phyloP scores from a whole-genome alignment of 2,888 invertebrate species.

The Ophion obscuratus region DNA sequence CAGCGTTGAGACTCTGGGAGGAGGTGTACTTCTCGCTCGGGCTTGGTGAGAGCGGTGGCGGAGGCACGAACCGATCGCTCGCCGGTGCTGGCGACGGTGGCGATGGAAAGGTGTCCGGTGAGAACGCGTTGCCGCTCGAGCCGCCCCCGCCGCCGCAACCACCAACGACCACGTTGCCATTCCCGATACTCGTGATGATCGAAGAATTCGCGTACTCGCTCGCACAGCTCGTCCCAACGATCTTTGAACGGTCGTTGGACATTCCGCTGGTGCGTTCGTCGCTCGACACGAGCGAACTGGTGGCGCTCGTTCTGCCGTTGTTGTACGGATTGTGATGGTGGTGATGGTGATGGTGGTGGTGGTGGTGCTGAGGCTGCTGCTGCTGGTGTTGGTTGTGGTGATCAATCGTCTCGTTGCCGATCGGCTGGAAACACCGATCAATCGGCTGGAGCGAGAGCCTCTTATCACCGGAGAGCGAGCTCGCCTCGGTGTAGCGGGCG shows the following conservation, averaged over 20 bases:
- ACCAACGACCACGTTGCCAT: constrained; percentile 27
- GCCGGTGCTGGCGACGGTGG: constrained; percentile 87
- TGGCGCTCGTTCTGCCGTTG: constrained; percentile 27
- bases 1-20: constrained; percentile 80
- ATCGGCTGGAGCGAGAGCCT: constrained; percentile 70
- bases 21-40: constrained; percentile 83
- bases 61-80: constrained; percentile 86
- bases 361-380: constrained; percentile 9
- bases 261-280: constrained; percentile 46
- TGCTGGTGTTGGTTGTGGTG: constrained; percentile 36
- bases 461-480: constrained; percentile 72
- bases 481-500: constrained; percentile 63
- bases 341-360: constrained; percentile 50
- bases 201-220: constrained; percentile 69
- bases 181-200: constrained; percentile 61
- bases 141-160: constrained; percentile 1
- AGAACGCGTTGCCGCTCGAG: constrained; percentile 78
- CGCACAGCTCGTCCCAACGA: constrained; percentile 45
- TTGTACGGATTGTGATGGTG: constrained; percentile 61
- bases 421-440: constrained; percentile 70
- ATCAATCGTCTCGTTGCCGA: constrained; percentile 62
- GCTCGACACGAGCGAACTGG: constrained; percentile 7
- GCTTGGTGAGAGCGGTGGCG: constrained; percentile 88
- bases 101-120: constrained; percentile 85
- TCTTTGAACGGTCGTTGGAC: constrained; percentile 43